Percentiles rank a stretch among this genome's conserved stretches.
Conservation (phyloP, 2,888 invertebrate species). For the Troilus luridus region DNA sequence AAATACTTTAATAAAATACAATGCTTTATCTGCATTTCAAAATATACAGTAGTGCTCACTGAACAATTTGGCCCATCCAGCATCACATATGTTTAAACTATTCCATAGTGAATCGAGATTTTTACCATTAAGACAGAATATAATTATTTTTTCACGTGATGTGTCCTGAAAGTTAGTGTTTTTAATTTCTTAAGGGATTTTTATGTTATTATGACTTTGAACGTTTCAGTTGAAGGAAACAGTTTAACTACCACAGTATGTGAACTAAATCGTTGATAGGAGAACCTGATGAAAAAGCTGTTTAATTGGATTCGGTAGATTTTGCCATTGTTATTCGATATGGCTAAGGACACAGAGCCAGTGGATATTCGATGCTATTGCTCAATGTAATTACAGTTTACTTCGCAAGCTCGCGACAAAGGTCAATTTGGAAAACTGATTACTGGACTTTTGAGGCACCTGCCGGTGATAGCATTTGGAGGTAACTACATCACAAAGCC, state of each 20-base stretch:
- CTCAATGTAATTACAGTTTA: background rate
- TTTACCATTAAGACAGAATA: no score
- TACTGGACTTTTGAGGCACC: background rate
- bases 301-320: background rate
- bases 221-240: background rate
- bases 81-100: no score
- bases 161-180: no score
- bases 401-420: background rate
- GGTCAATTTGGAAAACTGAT: constrained; percentile 14
- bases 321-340: background rate
- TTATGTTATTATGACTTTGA: background rate
- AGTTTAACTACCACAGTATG: background rate
- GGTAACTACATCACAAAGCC: background rate
- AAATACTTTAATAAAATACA: no score
- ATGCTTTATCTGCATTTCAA: no score
- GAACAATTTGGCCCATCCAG: no score
- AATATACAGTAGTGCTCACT: no score
- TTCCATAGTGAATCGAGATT: no score
- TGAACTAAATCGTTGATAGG: background rate
- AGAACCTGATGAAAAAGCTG: background rate
- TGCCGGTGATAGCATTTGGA: background rate
- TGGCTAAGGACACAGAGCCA: background rate
- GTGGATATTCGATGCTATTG: background rate
- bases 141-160: no score
- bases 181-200: no score